phyloP scores from a whole-genome alignment of 2,113 vertebrate species.

The Oophaga pumilio region DNA sequence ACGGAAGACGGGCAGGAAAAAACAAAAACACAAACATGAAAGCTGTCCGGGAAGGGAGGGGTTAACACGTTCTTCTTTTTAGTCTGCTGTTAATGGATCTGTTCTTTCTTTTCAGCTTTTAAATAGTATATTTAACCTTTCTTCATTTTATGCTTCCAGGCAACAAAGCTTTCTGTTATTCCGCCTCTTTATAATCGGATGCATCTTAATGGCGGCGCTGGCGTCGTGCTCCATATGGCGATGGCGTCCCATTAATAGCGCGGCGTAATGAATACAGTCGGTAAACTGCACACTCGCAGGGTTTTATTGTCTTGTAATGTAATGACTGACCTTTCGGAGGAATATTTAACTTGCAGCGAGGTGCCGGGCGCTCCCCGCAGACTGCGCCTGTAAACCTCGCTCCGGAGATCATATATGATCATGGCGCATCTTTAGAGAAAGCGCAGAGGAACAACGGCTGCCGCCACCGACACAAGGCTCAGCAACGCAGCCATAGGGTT shows the following conservation, averaged over 20 bases:
- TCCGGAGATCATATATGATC: slow-evolving; percentile 10
- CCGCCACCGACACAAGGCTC: not conserved
- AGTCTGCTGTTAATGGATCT: not conserved
- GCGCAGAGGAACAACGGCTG: not conserved
- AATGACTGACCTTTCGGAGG: slow-evolving; percentile 55
- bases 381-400: slow-evolving; percentile 1
- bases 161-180: slow-evolving; percentile 53
- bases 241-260: slow-evolving; percentile 54
- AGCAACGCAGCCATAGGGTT: not conserved
- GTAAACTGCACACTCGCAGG: slow-evolving; percentile 54
- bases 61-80: not conserved
- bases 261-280: slow-evolving; percentile 52
- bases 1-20: too few relatives aligned
- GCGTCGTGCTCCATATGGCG: slow-evolving; percentile 51
- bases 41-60: too few relatives aligned
- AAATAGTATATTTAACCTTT: slow-evolving; percentile 58
- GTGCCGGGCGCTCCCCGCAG: slow-evolving; percentile 12
- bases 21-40: too few relatives aligned
- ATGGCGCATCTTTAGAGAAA: slow-evolving; percentile 1
- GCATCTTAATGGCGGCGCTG: slow-evolving; percentile 27
- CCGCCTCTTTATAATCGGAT: slow-evolving; percentile 28
- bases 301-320: slow-evolving; percentile 57
- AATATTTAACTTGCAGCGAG: slow-evolving; percentile 53
- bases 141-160: slow-evolving; percentile 47
- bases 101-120: slow-evolving; percentile 29